Conservation (phyloP, 2,888 invertebrate genomes). For the Apocheima hispidaria region DNA sequence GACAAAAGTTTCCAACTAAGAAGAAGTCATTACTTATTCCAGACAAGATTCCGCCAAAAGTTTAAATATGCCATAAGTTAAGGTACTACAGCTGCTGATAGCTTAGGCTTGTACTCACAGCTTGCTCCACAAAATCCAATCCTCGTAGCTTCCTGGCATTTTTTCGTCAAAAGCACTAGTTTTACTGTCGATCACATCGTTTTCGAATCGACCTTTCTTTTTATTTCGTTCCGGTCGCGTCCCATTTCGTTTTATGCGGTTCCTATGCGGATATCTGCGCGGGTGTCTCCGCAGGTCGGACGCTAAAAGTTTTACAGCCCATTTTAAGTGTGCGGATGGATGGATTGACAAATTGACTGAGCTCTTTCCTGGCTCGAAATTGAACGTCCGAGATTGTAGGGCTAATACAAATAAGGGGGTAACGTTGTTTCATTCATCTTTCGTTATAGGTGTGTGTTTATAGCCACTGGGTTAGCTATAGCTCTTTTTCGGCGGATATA, state of each 20-base stretch:
- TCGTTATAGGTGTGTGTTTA: not conserved
- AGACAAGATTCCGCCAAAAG: not conserved
- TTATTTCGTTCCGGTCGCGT: slow-evolving; percentile 63
- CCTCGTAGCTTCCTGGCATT: slow-evolving; percentile 37
- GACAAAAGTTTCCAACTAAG: too few relatives aligned
- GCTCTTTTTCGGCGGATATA: not conserved
- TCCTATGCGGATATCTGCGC: slow-evolving; percentile 55
- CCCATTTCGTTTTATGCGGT: slow-evolving; percentile 67
- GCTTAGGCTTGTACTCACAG: slow-evolving; percentile 33
- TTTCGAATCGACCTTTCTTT: slow-evolving; percentile 60
- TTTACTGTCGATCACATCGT: slow-evolving; percentile 59
- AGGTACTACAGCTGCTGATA: not conserved
- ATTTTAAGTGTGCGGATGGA: slow-evolving; percentile 64
- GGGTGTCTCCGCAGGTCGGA: slow-evolving; percentile 56
- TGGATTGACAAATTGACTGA: slow-evolving; percentile 66
- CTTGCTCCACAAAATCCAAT: slow-evolving; percentile 46
- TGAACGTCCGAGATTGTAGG: slow-evolving; percentile 46
- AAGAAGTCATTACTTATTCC: too few relatives aligned
- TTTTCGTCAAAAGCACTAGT: slow-evolving; percentile 50
- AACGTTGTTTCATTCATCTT: slow-evolving; percentile 23
- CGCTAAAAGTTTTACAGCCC: slow-evolving; percentile 73
- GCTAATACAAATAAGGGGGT: too few relatives aligned
- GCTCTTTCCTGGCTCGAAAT: slow-evolving; percentile 55
- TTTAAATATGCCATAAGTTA: not conserved
- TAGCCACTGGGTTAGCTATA: too few relatives aligned